A percentile compares a stretch with the other conserved stretches of the same genome.
Conservation (phyloP, 2,797 vertebrate species). For the Pachyuromys duprasi region DNA sequence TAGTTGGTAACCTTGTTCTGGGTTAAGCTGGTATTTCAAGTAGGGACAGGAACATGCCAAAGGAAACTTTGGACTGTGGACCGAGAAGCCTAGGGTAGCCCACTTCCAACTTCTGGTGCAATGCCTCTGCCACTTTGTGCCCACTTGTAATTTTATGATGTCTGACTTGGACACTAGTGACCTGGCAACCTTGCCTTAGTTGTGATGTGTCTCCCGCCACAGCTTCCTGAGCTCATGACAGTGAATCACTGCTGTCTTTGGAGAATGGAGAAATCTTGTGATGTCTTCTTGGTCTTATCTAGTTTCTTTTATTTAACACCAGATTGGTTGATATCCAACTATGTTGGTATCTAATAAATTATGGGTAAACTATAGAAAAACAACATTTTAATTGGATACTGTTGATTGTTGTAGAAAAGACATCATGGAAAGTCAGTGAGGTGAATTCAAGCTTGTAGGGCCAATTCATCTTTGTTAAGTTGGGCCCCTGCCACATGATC, state of each 20-base stretch:
- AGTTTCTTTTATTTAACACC: neutral
- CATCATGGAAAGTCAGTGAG: neutral
- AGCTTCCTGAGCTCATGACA: neutral
- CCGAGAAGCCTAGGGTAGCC: neutral
- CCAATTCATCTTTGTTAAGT: neutral
- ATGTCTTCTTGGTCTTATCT: neutral
- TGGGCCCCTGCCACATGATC: accelerated
- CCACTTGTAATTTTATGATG: neutral
- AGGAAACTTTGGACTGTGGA: neutral
- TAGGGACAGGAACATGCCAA: neutral
- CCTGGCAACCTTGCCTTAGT: neutral
- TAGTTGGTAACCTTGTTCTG: too few species aligned
- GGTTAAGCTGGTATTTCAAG: too few species aligned
- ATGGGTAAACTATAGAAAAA: neutral
- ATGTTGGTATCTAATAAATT: neutral
- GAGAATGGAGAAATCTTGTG: neutral
- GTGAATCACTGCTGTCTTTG: neutral
- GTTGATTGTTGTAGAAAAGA: neutral
- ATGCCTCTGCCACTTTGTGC: accelerated
- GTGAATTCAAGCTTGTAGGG: neutral
- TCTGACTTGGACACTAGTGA: neutral
- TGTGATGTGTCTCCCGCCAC: neutral
- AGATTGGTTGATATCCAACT: neutral
- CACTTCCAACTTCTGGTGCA: too few species aligned
- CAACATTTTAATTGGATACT: neutral